Evolutionary conservation across 2,797 vertebrate species (phyloP), one percentile per base, ranked within the genome.

Genomic region (Danionella dracula): DNA sequence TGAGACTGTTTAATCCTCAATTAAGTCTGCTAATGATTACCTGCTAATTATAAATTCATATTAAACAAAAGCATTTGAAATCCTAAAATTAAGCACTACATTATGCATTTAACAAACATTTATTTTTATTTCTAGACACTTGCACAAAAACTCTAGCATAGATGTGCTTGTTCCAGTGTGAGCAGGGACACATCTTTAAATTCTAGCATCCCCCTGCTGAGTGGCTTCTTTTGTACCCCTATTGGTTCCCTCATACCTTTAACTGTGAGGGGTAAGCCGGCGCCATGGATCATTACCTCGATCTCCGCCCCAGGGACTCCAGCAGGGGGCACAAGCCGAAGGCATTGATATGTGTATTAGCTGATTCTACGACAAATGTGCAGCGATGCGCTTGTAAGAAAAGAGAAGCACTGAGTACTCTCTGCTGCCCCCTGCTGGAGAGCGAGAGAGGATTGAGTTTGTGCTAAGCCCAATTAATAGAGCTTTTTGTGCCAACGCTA

Each of bases 341-440:
- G 58, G 68, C 78, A 82, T 81, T 90, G 86, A 90, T 92, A 91
- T 89, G 88, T 89, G 75, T 74, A 82, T 83, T 69, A 79, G 74
- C 73, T 61, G 73, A 76, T 83, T 71, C 68, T 81, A 71, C 40
- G 82, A 81, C 80, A 79, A 76, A 72, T 38, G 16, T 80, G 60
- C 64, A 68, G 81, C 73, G 66, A 42, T 32, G 7, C 3, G 1
- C 16, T 73, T 51, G 44, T 51, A 58, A 45, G 17, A 60, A 66
- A 67, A 67, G 69, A 74, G 61, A 15, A 67, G 27, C 74, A 78
- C 60, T 42, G 84, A 72, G 78, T 79, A 55, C 53, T 78, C 78
- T 51, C 58, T 73, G 62, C 79, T 81, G 80, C 80, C 83, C 80
- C 84, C 87, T 88, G 79, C 82, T 81, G 86, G 79, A 64, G 63